Percentiles rank a stretch among this genome's conserved stretches.
Conservation (phyloP, 2,113 vertebrate species). For the Albula goreensis region DNA sequence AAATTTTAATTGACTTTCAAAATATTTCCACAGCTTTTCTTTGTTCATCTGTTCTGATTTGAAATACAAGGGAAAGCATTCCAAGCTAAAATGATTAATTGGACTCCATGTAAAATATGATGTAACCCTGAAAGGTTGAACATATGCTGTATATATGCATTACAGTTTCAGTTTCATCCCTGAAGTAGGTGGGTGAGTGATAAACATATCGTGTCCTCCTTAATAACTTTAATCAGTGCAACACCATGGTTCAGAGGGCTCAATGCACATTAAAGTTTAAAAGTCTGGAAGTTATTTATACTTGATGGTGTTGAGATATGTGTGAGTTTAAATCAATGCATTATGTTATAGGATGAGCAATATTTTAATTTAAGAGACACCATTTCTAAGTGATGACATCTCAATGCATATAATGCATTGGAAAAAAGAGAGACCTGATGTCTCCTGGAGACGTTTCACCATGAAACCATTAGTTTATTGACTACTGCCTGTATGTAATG, state of each 20-base stretch:
- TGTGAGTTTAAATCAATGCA: constrained; percentile 30
- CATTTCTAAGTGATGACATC: constrained; percentile 35
- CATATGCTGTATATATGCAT: constrained; percentile 13
- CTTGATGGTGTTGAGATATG: constrained; percentile 45
- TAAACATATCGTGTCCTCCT: constrained; percentile 20
- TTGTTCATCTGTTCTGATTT: constrained; percentile 55
- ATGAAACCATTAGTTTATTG: too few species aligned
- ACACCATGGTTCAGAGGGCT: constrained; percentile 36
- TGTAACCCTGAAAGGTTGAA: constrained; percentile 42
- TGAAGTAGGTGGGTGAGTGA: constrained; percentile 20
- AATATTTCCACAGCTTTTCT: constrained; percentile 78
- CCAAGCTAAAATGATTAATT: constrained; percentile 54
- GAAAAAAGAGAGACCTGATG: constrained; percentile 3
- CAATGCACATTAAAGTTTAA: constrained; percentile 51
- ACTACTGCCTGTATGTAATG: too few species aligned
- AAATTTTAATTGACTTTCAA: constrained; percentile 93
- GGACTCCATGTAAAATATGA: constrained; percentile 55
- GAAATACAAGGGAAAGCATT: constrained; percentile 47
- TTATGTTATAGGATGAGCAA: constrained; percentile 17
- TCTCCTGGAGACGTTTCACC: not conserved
- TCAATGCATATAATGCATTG: constrained; percentile 11
- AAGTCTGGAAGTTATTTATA: constrained; percentile 50
- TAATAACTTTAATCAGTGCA: constrained; percentile 45
- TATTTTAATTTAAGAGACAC: constrained; percentile 39
- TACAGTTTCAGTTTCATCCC: constrained; percentile 9